A percentile compares a stretch with the other conserved stretches of the same genome.
Conservation (phyloP, 2,113 vertebrate genomes). For the Lota lota region DNA sequence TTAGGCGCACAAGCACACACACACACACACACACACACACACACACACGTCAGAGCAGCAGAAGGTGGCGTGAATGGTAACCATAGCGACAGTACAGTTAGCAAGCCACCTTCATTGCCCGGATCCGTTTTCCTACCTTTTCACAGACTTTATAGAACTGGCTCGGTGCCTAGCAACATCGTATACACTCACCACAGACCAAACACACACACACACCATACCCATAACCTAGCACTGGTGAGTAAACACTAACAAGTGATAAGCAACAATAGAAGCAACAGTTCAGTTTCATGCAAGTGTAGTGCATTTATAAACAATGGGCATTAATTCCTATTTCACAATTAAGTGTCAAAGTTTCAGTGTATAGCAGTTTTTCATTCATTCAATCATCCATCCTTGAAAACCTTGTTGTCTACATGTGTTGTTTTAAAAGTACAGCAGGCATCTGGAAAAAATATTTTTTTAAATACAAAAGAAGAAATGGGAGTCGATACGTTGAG, state of each 20-base stretch:
- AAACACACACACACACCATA: not conserved
- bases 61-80: slow-evolving; percentile 25
- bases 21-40: not conserved
- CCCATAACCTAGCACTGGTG: no score
- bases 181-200: not conserved
- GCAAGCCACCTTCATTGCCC: not conserved
- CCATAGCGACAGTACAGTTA: slow-evolving; percentile 34
- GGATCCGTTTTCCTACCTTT: slow-evolving; percentile 32
- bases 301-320: no score
- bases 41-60: slow-evolving; percentile 8
- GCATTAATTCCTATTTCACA: no score
- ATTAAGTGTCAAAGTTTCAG: no score
- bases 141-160: slow-evolving; percentile 15
- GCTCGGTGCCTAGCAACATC: not conserved
- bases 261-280: no score
- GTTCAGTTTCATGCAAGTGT: no score
- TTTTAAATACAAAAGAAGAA: not conserved
- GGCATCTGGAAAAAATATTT: not conserved
- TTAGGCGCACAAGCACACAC: not conserved
- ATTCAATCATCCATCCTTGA: not conserved
- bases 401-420: no score
- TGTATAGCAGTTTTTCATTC: not conserved
- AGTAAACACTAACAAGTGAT: slow-evolving; percentile 2
- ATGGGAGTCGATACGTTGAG: not conserved
- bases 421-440: no score